These are phyloP conservation scores for Adelphocoris suturalis DNA, from an alignment of 2,888 invertebrate species.

Conservation along the genomic window DNA sequence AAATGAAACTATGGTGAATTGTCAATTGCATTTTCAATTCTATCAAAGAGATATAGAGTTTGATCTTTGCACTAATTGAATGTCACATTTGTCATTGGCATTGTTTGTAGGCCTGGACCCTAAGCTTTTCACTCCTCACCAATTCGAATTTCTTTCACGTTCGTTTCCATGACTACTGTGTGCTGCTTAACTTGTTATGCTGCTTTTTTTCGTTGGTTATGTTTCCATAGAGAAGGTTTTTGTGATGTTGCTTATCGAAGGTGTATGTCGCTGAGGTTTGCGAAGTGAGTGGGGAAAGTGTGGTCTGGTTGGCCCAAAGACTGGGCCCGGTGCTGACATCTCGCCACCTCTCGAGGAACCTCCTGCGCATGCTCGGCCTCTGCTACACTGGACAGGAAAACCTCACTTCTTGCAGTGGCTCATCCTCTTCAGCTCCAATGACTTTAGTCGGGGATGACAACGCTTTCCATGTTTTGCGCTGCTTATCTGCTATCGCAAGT, in stretches of 20 bases:
- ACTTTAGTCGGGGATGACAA: slow-evolving; percentile 83
- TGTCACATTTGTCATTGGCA: slow-evolving; percentile 5
- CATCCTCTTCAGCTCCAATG: slow-evolving; percentile 13
- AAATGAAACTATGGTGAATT: no score
- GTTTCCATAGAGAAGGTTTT: slow-evolving; percentile 69
- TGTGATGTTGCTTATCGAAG: slow-evolving; percentile 72
- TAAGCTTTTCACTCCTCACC: background rate
- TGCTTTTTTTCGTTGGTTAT: slow-evolving; percentile 58
- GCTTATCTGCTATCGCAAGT: slow-evolving; percentile 93
- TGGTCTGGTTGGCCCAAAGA: slow-evolving; percentile 95
- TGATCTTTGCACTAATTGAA: background rate
- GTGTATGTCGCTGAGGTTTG: slow-evolving; percentile 76
- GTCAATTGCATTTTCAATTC: no score
- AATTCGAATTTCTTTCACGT: background rate
- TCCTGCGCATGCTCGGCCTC: slow-evolving; percentile 94
- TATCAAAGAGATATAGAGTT: no score
- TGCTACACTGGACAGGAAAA: slow-evolving; percentile 94
- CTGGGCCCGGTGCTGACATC: slow-evolving; percentile 96
- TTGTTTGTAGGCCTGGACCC: background rate
- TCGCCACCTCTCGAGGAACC: slow-evolving; percentile 92
- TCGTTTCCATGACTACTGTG: slow-evolving; percentile 33
- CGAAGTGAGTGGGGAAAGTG: slow-evolving; percentile 84
- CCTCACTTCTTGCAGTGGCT: slow-evolving; percentile 79
- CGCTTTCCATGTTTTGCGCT: slow-evolving; percentile 92
- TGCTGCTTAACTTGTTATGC: slow-evolving; percentile 41